Conservation (phyloP, 2,797 vertebrate genomes). For the Caiman crocodilus region DNA sequence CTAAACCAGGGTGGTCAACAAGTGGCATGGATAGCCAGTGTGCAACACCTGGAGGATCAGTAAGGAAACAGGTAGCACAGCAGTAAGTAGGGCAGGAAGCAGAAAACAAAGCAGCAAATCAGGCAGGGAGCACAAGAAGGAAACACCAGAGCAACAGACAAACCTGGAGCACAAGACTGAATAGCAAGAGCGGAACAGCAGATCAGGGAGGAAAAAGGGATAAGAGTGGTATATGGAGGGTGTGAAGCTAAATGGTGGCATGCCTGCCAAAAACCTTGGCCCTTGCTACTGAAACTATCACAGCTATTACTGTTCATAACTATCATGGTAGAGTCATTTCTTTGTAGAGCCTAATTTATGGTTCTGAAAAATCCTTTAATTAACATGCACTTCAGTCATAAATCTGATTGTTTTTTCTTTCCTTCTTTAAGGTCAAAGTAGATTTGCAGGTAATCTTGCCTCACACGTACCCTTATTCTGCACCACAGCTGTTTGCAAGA, state of each 20-base stretch:
- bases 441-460: constrained; percentile 82
- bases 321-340: background rate
- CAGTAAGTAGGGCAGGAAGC: background rate
- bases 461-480: constrained; percentile 75
- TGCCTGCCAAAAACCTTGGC: background rate
- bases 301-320: background rate
- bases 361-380: background rate
- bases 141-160: too few relatives aligned
- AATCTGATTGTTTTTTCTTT: background rate
- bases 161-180: too few relatives aligned
- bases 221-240: too few relatives aligned
- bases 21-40: too few relatives aligned
- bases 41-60: background rate
- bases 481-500: constrained; percentile 80
- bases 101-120: too few relatives aligned
- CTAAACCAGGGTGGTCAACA: too few relatives aligned
- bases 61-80: background rate
- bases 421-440: constrained; percentile 79
- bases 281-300: background rate
- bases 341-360: background rate
- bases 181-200: too few relatives aligned
- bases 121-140: too few relatives aligned
- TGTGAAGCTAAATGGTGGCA: too few relatives aligned
- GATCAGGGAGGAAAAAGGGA: too few relatives aligned
- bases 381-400: background rate